Evolutionary conservation across 2,888 invertebrate species (phyloP), one percentile per base, ranked within the genome.

Genomic region (Noctua pronuba): DNA sequence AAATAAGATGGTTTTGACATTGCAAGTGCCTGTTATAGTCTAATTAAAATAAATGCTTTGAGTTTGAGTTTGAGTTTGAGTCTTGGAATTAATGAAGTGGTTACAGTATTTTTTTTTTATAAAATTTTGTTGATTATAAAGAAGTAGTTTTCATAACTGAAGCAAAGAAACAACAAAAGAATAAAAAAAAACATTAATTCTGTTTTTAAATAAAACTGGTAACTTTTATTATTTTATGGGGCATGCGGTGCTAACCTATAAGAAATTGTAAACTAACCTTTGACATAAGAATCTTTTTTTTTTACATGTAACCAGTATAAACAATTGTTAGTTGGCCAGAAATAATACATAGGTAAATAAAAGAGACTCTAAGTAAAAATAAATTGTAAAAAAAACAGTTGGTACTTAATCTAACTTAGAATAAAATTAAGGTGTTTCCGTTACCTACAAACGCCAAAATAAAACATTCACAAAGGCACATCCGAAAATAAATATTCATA

Each of bases 401-500:
- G 44, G 35, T 31, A 49, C 65, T 73, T 65, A 66, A 70, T 82
- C 46, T 70, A 60, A 62, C 60, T 83, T 79, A 66, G 16, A 74
- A 79, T 60, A 73, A 24, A 79, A 83, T 79, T 52, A 84, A 83
- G 60, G 46, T 70, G 49, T 70, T 83, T 68, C 67, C 58, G 73
- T 52, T 31, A 68, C 55, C 49, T 58, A 62, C 38, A 67, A 79
- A 58, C 46, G 58, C 35, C 28, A 31, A 80, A 64, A 31, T n/a
- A 77, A 82, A 85, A 76, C 52, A 75, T 73, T 86, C 38, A 55
- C 35, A 81, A 86, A 77, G 64, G 41, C 41, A 73, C 66, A 58
- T 79, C 24, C 16, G 28, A 72, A 82, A 73, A 87, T 85, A 76
- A 86, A 86, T 87, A 86, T 87, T 87, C 87, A 86, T 83, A 75